Percentiles rank a stretch among this genome's conserved stretches.
Evolutionary conservation across 1,140 invertebrate species (phyloP).

Genomic region (Aphaenogaster rudis): DNA sequence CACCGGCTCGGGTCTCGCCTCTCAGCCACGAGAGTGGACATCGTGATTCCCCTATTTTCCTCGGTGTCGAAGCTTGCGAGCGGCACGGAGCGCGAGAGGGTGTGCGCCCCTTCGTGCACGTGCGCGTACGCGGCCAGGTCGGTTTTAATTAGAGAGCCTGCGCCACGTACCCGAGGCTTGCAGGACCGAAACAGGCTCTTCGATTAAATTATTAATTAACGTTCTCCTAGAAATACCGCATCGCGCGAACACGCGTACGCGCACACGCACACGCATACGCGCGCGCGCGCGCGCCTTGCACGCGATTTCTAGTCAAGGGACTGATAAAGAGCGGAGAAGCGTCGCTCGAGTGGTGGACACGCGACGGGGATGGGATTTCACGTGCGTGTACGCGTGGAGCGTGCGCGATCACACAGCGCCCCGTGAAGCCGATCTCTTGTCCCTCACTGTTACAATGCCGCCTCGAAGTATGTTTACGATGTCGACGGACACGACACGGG

Average conservation of each 20-base stretch:
- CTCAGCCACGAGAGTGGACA: slow-evolving; percentile 28
- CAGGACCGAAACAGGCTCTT: slow-evolving; percentile 82
- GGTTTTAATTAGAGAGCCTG: slow-evolving; percentile 82
- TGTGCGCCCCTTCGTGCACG: background rate
- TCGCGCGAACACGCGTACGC: slow-evolving; percentile 74
- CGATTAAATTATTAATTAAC: slow-evolving; percentile 87
- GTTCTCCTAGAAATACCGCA: slow-evolving; percentile 83
- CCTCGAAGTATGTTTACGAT: slow-evolving; percentile 8
- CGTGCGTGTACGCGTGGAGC: slow-evolving; percentile 47
- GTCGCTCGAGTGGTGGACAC: background rate
- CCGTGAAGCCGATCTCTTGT: slow-evolving; percentile 14
- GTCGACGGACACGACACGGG: slow-evolving; percentile 13
- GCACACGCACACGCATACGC: background rate
- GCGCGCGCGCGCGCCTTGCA: background rate
- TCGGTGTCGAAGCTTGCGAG: background rate
- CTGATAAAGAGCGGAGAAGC: slow-evolving; percentile 37
- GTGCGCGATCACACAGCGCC: background rate
- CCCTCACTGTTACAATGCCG: slow-evolving; percentile 9
- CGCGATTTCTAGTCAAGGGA: slow-evolving; percentile 24
- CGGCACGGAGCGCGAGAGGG: background rate
- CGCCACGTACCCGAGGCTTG: slow-evolving; percentile 57
- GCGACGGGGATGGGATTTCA: slow-evolving; percentile 50
- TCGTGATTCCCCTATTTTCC: slow-evolving; percentile 49
- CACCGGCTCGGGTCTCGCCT: background rate
- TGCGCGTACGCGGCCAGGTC: slow-evolving; percentile 52